Percentiles rank a stretch among this genome's conserved stretches.
Evolutionary conservation across 1,140 invertebrate genomes (phyloP).

Genomic region (Pseudoatta argentina): DNA sequence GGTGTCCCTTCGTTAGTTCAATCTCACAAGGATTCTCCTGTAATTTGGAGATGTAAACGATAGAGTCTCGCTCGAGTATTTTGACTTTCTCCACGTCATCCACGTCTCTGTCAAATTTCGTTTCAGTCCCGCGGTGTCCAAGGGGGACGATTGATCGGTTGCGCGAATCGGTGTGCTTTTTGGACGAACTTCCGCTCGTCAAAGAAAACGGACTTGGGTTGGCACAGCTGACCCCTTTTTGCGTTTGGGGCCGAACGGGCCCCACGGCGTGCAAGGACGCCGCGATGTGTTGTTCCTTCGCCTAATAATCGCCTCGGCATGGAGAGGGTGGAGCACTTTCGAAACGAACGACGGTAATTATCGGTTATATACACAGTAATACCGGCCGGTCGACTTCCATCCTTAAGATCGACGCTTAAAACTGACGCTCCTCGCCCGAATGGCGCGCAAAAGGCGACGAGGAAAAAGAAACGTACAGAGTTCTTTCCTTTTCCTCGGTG

Average conservation of each 20-base stretch:
- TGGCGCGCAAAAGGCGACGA: background rate
- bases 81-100: slow-evolving; percentile 53
- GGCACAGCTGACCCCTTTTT: slow-evolving; percentile 46
- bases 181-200: slow-evolving; percentile 51
- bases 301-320: background rate
- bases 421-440: too few relatives aligned
- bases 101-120: background rate
- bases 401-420: slow-evolving; percentile 29
- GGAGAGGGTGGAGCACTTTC: slow-evolving; percentile 53
- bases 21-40: background rate
- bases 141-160: background rate
- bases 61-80: slow-evolving; percentile 23
- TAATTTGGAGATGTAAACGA: slow-evolving; percentile 8
- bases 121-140: slow-evolving; percentile 16
- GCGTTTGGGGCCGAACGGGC: slow-evolving; percentile 6
- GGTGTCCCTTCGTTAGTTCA: background rate
- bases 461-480: background rate
- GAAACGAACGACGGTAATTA: slow-evolving; percentile 58
- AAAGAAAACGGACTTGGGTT: slow-evolving; percentile 48
- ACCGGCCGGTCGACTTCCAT: background rate
- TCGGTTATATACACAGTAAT: slow-evolving; percentile 48
- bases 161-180: slow-evolving; percentile 18
- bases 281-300: background rate
- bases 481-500: background rate
- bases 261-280: slow-evolving; percentile 53